A percentile compares a stretch with the other conserved stretches of the same genome.
phyloP scores from a whole-genome alignment of 2,113 vertebrate genomes.

The Arizona elegans region DNA sequence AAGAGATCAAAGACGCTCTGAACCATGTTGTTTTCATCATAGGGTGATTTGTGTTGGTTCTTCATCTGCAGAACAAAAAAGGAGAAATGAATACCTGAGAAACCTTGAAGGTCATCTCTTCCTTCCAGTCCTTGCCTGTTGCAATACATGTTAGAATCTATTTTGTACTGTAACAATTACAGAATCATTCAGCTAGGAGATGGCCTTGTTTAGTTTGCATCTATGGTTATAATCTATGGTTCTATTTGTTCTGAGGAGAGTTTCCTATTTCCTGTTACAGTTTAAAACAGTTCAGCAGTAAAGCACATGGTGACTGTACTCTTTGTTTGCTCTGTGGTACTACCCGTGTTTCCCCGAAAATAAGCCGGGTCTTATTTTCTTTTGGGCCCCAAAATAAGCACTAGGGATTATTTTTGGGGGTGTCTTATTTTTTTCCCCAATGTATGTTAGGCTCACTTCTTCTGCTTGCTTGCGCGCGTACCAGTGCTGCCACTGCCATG shows the following conservation, averaged over 20 bases:
- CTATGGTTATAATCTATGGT: not conserved
- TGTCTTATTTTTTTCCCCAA: too few relatives aligned
- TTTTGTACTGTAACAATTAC: not conserved
- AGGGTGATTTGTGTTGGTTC: conserved; percentile 44
- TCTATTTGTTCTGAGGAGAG: not conserved
- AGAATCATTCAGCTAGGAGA: not conserved
- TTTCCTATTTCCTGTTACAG: not conserved
- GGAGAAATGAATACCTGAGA: not conserved
- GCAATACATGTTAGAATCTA: not conserved
- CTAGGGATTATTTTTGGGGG: too few relatives aligned
- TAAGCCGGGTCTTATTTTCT: too few relatives aligned
- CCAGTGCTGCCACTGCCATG: too few relatives aligned
- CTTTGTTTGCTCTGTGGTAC: not conserved
- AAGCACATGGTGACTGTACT: not conserved
- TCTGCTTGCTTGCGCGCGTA: too few relatives aligned
- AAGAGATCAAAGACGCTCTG: conserved; percentile 67
- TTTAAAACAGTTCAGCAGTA: not conserved
- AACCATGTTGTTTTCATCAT: conserved; percentile 69
- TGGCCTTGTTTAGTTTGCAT: not conserved
- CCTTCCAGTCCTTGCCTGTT: not conserved
- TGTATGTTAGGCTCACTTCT: too few relatives aligned
- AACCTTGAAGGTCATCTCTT: not conserved
- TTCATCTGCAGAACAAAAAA: conserved; percentile 48
- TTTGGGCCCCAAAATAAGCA: too few relatives aligned
- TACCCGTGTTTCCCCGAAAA: too few relatives aligned